Evolutionary conservation across 1,140 invertebrate species (phyloP).

Genomic region (Yoshiicerus persimilis): DNA sequence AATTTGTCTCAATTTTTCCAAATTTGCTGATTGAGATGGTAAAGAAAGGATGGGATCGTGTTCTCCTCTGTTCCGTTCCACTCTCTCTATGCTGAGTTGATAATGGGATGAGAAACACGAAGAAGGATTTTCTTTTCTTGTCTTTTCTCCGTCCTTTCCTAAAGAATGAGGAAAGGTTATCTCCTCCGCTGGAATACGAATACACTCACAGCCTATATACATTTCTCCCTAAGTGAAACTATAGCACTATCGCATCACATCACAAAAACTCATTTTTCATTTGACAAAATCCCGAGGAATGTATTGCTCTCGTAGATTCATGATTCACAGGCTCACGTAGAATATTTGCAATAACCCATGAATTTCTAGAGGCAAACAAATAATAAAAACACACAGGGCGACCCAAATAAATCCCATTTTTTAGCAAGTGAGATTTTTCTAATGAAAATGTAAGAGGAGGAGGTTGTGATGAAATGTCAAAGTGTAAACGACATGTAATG

Average conservation of each 20-base stretch:
- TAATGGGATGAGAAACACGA: constrained; percentile 23
- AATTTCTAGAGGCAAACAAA: background rate
- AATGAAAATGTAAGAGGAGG: background rate
- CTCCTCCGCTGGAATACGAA: background rate
- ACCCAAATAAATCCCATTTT: background rate
- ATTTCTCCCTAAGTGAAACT: background rate
- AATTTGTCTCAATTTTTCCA: constrained; percentile 18
- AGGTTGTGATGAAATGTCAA: constrained; percentile 8
- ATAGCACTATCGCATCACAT: background rate
- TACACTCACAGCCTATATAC: too few species aligned
- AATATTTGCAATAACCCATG: background rate
- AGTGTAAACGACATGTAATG: background rate
- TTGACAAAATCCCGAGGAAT: background rate
- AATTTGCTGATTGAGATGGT: constrained; percentile 13
- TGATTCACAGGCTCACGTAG: background rate
- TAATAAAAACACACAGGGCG: background rate
- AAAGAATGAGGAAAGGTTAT: background rate
- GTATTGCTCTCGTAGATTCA: background rate
- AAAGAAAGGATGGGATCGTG: background rate
- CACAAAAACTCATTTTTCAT: background rate
- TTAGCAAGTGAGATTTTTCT: background rate
- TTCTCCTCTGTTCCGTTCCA: background rate
- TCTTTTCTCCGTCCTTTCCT: background rate
- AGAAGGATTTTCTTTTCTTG: background rate
- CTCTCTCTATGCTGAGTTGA: background rate